Percentiles rank a stretch among this genome's conserved stretches.
Evolutionary conservation across 2,888 invertebrate species (phyloP).

Genomic region (Machimus rusticus): DNA sequence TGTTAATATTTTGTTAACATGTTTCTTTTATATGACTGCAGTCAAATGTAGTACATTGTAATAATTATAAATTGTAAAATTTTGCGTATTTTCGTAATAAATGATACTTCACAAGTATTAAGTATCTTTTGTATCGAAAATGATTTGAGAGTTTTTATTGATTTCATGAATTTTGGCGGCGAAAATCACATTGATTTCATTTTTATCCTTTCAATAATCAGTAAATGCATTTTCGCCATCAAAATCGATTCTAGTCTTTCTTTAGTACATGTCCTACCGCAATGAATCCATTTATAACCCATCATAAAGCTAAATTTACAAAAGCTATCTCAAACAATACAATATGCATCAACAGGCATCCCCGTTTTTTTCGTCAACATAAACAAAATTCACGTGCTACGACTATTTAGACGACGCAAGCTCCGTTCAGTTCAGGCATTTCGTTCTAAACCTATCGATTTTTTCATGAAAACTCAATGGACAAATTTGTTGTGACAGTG

Average conservation of each 20-base stretch:
- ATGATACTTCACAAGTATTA: too few species aligned
- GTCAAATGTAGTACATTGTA: too few species aligned
- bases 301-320: background rate
- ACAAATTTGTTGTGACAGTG: background rate
- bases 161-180: too few species aligned
- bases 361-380: background rate
- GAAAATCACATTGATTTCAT: too few species aligned
- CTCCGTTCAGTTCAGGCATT: background rate
- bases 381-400: constrained; percentile 8
- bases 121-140: too few species aligned
- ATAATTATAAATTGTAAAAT: too few species aligned
- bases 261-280: background rate
- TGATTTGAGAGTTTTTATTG: too few species aligned
- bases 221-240: background rate
- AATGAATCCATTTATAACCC: background rate
- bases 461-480: background rate
- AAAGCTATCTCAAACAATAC: background rate
- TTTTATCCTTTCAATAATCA: background rate
- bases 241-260: background rate
- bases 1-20: too few species aligned
- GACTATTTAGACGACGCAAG: background rate
- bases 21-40: too few species aligned
- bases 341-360: background rate
- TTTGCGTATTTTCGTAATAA: too few species aligned
- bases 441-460: background rate